Evolutionary conservation across 2,113 vertebrate genomes (phyloP), one percentile per base, ranked within the genome.

Genomic region (Etheostoma spectabile): DNA sequence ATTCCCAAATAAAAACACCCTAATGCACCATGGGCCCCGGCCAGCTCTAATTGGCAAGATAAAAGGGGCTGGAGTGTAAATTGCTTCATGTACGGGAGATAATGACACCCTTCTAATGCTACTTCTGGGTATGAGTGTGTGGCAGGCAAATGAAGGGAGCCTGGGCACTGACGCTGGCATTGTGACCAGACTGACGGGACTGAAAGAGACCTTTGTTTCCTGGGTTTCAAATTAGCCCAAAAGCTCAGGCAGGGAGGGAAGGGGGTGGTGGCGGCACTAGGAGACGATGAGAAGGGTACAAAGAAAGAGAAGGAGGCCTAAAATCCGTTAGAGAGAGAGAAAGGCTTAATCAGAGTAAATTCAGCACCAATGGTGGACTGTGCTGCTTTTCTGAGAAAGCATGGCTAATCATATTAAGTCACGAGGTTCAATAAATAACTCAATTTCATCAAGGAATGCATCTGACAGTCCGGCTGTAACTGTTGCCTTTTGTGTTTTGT

Each of bases 191-290:
- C 74, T 53, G 82, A 81, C 78, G 12, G 61, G 51, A 30, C 83
- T 93, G 88, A 94, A 94, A 92, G 92, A 71, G 33, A 75, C 70
- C 75, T 91, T 94, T 94, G 94, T 95, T 78, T 80, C 57, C 53
- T 13, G 18, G 63, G 77, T 85, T 93, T 90, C 79, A 92, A 91
- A 93, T 94, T 91, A 90, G 89, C 89, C 83, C 60, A 46, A 73
- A 82, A 66, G 75, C 77, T 35, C 3, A 67, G 66, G 45, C 81
- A 42, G 74, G 51, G 62, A 82, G 74, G 35, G 30, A 67, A 76
- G 24, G 42, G 56, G 49, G 30, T 42, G 38, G 38, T 42, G 57
- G 63, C 27, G 57, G 63, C 27, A 52, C 53, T 51, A 48, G 24
- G 73, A 64, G 52, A 66, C 11, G 48, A 67, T 27, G 30, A 69